Evolutionary conservation across 2,113 vertebrate species (phyloP), one percentile per base, ranked within the genome.

Genomic region (Etheostoma cragini): DNA sequence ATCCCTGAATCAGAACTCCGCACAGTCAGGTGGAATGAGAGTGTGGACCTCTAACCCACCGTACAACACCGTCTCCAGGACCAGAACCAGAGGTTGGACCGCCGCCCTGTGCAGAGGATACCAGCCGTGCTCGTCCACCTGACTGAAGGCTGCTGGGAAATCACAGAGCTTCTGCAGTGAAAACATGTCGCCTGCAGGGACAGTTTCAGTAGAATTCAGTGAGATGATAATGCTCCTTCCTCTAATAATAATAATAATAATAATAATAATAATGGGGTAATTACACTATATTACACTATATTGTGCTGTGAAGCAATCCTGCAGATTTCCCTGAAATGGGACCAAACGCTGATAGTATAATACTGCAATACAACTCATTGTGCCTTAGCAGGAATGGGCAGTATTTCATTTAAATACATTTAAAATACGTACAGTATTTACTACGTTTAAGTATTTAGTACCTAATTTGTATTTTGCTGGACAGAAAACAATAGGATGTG

Each of bases 51-150:
- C 63, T 83, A 80, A 75, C 92, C 94, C 93, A 96, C 96, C 96
- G 77, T 96, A 95, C 88, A 97, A 88, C 70, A 97, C 90, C 42
- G 91, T 90, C 92, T 97, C 96, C 88, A 96, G 91, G 87, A 97
- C 94, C 81, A 94, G 94, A 38, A 84, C 90, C 89, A 95, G 67
- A 53, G 96, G 94, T 57, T 93, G 89, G 50, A 93, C 85, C 6
- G 90, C 95, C 73, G 96, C 95, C 64, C 95, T 83, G 17, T 97
- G 96, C 52, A 98, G 69, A 15, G 96, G 96, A 87, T 95, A 96
- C 95, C 96, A 96, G 5, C 96, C 95, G 26, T 79, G 91, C 46
- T 95, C 94, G 84, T 97, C 95, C 81, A 94, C 94, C 93, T 97
- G 95, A 88, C 95, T 95, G 88, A 98, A 94, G 47, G 95, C 91